Evolutionary conservation across 2,797 vertebrate species (phyloP).

Genomic region (Parambassis ranga): DNA sequence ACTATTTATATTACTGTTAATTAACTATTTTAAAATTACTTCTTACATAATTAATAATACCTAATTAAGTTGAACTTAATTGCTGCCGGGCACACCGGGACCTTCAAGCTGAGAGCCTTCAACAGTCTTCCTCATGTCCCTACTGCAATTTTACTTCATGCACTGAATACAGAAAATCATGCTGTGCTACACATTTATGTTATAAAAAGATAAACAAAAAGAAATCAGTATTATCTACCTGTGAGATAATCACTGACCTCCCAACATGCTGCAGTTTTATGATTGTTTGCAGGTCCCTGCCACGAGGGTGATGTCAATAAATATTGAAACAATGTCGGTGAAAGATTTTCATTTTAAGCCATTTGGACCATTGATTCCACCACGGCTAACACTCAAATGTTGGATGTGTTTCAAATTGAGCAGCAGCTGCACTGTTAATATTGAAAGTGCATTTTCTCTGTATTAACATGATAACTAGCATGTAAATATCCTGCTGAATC

Average conservation of each 20-base stretch:
- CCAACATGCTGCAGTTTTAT: not conserved
- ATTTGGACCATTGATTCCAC: conserved; percentile 59
- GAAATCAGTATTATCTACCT: not conserved
- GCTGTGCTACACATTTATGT: too few species aligned
- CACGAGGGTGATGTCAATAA: conserved; percentile 34
- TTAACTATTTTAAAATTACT: not conserved
- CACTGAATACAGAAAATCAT: not conserved
- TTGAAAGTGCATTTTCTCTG: conserved; percentile 8
- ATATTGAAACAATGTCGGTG: conserved; percentile 45
- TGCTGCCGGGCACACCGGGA: conserved; percentile 33
- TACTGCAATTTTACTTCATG: not conserved
- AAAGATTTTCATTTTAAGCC: conserved; percentile 62
- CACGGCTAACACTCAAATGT: conserved; percentile 9
- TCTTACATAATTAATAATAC: conserved; percentile 31
- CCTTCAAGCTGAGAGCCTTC: conserved; percentile 22
- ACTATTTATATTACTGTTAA: conserved; percentile 17
- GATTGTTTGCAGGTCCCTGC: conserved; percentile 12
- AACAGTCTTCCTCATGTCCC: not conserved
- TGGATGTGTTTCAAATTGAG: conserved; percentile 2
- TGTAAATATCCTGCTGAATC: not conserved
- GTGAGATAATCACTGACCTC: not conserved
- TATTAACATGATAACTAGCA: too few species aligned
- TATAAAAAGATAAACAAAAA: too few species aligned
- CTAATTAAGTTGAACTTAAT: conserved; percentile 64
- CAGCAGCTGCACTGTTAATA: not conserved